Conservation (phyloP, 2,113 vertebrate genomes). For the Lampris megalopsis region DNA sequence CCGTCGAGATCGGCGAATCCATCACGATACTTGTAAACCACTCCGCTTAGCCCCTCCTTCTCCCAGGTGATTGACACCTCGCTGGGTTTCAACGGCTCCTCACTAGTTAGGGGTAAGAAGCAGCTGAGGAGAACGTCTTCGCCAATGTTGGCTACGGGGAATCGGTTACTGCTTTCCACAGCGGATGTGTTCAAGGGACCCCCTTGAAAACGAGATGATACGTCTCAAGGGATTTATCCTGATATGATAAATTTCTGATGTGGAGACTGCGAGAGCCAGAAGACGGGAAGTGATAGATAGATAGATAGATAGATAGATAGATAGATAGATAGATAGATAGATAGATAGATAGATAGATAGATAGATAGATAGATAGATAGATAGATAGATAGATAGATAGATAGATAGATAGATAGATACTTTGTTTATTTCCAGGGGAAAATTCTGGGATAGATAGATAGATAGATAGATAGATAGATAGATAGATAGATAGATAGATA, state of each 20-base stretch:
- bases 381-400: neutral
- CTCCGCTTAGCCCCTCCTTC: conserved; percentile 8
- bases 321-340: no score
- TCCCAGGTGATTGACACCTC: conserved; percentile 55
- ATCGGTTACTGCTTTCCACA: conserved; percentile 36
- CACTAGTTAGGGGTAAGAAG: neutral
- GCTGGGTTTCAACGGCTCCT: neutral
- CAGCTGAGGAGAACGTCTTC: conserved; percentile 67
- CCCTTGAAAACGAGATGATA: no score
- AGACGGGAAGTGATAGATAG: no score
- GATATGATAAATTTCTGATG: no score
- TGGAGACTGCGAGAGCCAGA: no score
- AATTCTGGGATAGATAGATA: no score
- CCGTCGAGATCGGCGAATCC: conserved; percentile 4
- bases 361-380: no score
- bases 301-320: no score
- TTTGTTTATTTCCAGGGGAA: neutral
- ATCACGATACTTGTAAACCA: conserved; percentile 44
- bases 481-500: no score
- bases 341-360: no score
- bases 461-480: no score
- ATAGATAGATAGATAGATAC: neutral
- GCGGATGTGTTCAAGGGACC: accelerated
- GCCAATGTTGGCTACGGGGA: conserved; percentile 56
- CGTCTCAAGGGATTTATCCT: no score